Percentiles rank a stretch among this genome's conserved stretches.
These are phyloP conservation scores for Hippoglossus stenolepis DNA, from an alignment of 2,113 vertebrate genomes.

Conservation along the genomic window DNA sequence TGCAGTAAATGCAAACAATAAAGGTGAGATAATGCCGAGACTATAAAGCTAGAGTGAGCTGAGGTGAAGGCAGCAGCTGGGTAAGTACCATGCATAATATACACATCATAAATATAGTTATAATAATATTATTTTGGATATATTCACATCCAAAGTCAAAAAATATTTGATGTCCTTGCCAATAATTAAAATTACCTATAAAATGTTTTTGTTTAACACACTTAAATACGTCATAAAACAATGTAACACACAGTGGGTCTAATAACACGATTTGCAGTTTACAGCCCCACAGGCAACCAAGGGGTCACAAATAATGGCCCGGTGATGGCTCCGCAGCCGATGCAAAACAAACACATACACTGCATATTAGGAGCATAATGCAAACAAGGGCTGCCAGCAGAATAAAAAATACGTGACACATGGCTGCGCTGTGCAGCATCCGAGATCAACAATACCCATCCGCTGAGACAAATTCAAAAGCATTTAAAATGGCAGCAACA, in stretches of 20 bases:
- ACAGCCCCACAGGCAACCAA: not conserved
- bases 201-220: too few relatives aligned
- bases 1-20: constrained; percentile 1
- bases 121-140: not conserved
- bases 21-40: constrained; percentile 6
- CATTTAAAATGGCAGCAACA: not conserved
- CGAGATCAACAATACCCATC: not conserved
- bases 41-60: constrained; percentile 1
- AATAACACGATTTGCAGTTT: too few relatives aligned
- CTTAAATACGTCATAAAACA: too few relatives aligned
- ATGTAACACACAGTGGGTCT: too few relatives aligned
- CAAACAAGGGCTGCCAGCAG: not conserved
- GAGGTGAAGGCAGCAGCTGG: constrained; percentile 10
- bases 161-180: not conserved
- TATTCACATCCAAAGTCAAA: not conserved
- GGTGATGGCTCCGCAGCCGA: too few relatives aligned
- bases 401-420: not conserved
- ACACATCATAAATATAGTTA: not conserved
- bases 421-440: not conserved
- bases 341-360: too few relatives aligned
- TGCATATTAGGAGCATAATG: not conserved
- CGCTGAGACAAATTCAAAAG: not conserved
- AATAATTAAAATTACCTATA: too few relatives aligned
- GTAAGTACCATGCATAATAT: not conserved
- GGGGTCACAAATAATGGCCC: not conserved